Base-by-base conservation (phyloP, 2,797 vertebrate genomes). In the Spea hammondii region DNA sequence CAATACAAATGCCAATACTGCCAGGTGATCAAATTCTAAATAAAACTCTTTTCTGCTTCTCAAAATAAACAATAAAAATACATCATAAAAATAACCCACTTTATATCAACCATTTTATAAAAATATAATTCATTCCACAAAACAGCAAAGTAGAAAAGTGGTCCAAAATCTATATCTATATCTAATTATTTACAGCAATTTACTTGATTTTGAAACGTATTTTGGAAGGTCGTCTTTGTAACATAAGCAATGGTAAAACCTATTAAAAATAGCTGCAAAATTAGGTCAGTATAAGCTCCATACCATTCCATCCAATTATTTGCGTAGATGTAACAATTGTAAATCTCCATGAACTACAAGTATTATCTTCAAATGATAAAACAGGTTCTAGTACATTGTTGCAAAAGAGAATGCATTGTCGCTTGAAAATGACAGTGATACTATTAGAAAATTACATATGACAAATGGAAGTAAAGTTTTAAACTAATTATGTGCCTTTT, bases 401-500 rank as follows among this genome's bases (percentile, higher is more conserved):
- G 70, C 14, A 70, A 67, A 72, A 17, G 8, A 73, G 49, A 11
- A 50, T 62, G 66, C 44, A 45, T 64, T 74, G 65, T 70, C 72
- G 8, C 55, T 74, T 77, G 46, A 76, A 76, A 76, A 72, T 82
- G 57, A 69, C 75, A 78, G 75, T 73, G 70, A 78, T 77, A 72
- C 75, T 73, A 73, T 78, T 73, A 78, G 75, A 70, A 82, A 77
- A 82, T 82, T 77, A 46, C 70, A 69, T 45, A 68, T 82, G 80
- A 74, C 80, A 82, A 73, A 78, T 70, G 57, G 71, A 82, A 74
- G 70, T 65, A 64, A 82, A 73, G 75, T 77, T 82, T 82, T 82
- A 77, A 70, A 78, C 75, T 82, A 82, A 82, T 82, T 82, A 82
- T 74, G 45, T 65, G 57, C 75, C 80, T 74, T 77, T 69, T 77